Percentiles rank a stretch among this genome's conserved stretches.
Conservation (phyloP, 2,113 vertebrate species). For the Eidolon helvum region DNA sequence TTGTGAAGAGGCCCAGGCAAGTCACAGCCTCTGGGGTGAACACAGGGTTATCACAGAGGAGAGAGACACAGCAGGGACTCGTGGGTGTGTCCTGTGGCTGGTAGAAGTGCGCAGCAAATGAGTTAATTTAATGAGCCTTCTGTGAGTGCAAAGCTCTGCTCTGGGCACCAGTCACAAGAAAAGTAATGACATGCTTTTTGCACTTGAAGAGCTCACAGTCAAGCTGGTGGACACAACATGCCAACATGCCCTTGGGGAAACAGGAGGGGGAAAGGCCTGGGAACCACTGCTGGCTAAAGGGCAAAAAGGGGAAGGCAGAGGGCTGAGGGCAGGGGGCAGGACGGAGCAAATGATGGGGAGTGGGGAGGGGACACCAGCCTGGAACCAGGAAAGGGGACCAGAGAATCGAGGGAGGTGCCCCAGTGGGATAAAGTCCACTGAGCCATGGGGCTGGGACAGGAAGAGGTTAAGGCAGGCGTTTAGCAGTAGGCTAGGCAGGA, state of each 20-base stretch:
- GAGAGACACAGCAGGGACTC: neutral
- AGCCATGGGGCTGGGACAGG: neutral
- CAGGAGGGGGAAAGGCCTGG: neutral
- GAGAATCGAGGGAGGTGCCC: neutral
- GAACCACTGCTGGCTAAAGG: neutral
- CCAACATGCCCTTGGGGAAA: neutral
- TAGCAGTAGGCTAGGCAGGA: neutral
- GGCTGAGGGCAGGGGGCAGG: slow-evolving; percentile 43
- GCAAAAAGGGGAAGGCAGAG: neutral
- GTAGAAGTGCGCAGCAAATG: neutral
- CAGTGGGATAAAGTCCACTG: accelerated
- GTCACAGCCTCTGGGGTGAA: neutral
- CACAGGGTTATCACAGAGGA: neutral
- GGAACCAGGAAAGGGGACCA: neutral
- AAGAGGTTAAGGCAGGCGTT: neutral
- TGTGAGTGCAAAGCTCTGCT: neutral
- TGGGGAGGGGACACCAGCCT: neutral
- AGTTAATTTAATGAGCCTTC: neutral
- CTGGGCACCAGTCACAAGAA: neutral
- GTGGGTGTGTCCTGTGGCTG: neutral
- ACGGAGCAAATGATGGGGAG: neutral
- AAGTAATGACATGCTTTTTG: neutral
- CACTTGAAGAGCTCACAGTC: neutral
- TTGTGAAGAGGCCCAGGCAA: neutral
- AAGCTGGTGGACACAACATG: neutral